Base-by-base conservation (phyloP, 2,113 vertebrate species). In the Felis catus region DNA sequence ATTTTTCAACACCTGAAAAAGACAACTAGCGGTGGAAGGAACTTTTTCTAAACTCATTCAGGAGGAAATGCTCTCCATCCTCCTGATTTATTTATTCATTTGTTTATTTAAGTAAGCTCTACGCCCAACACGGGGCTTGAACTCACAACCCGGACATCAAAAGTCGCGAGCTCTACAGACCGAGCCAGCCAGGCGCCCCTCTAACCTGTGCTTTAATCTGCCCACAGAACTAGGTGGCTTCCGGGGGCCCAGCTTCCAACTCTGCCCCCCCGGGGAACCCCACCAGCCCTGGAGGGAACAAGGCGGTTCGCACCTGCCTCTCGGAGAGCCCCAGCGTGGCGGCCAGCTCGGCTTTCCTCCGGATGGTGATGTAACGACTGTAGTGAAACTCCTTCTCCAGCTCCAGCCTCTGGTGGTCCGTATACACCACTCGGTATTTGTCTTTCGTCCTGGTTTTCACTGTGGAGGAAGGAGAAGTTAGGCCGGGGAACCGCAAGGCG, bases 381-480 rank as follows among this genome's bases (percentile, higher is more conserved):
- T 99, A 99, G 92, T 99, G 99, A 90, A 99, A 99, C 96, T 99
- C 99, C 89, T 99, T 99, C 98, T 99, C 99, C 98, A 99, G 98
- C 95, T 99, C 99, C 96, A 99, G 98, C 25, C 99, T 97, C 98
- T 99, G 99, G 97, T 99, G 99, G 98, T 99, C 99, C 2, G 99
- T 99, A 98, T 99, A 99, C 92, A 99, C 99, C 5, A 99, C 99
- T 6, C 99, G 98, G 94, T 99, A 99, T 95, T 99, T 99, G 97
- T 99, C 99, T 98, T 99, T 99, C 83, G 99, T 99, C 97, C 99
- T 98, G 94, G 99, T 99, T 98, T 99, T 99, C 98, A 98, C 98
- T 99, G 98, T 74, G 83, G 94, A 92, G 95, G 94, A 98, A 90
- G 63, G 82, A 94, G 18, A 96, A 88, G 91, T 92, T 90, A 55